Base-by-base conservation (phyloP, 2,888 invertebrate genomes). In the Boloria selene region DNA sequence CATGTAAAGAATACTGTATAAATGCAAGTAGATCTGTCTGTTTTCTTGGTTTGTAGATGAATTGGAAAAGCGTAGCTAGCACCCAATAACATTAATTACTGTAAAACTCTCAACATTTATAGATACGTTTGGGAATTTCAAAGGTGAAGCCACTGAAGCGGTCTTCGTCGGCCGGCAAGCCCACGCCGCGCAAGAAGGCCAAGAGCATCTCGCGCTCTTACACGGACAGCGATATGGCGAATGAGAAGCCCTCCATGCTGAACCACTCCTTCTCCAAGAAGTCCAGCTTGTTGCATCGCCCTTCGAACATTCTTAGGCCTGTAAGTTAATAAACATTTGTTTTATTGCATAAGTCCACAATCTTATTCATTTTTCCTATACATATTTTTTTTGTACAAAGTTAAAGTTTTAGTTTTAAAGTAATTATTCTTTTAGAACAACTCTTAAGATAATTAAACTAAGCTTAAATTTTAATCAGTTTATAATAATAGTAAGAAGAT, bases 231-330 rank as follows among this genome's bases (percentile, higher is more conserved):
- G 90, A 90, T 53, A 79, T 90, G 71, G 81, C 87, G 58, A 86
- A 88, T 75, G 93, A 94, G 75, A 90, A 90, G 82, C 93, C 94
- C 0, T 90, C 94, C 0, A 92, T 94, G 83, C 83, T 94, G 79
- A 93, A 94, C 74, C 92, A 91, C 70, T 93, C 93, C 7, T 93
- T 93, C 85, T 87, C 89, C 66, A 93, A 92, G 85, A 89, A 92
- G 73, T 91, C 93, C 65, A 93, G 92, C 66, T 75, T 96, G 74
- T 87, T 96, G 73, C 94, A 95, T 75, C 93, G 96, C 71, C 96
- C 96, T 0, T 93, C 95, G 13, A 94, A 94, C 76, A 93, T 95
- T 65, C 86, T 94, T 74, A 93, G 94, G 88, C 95, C 95, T 74
- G 96, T 96, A 86, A 95, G 95, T 94, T 61, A 64, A 60, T 31